phyloP scores from a whole-genome alignment of 2,888 invertebrate genomes.

The Thyatira batis region DNA sequence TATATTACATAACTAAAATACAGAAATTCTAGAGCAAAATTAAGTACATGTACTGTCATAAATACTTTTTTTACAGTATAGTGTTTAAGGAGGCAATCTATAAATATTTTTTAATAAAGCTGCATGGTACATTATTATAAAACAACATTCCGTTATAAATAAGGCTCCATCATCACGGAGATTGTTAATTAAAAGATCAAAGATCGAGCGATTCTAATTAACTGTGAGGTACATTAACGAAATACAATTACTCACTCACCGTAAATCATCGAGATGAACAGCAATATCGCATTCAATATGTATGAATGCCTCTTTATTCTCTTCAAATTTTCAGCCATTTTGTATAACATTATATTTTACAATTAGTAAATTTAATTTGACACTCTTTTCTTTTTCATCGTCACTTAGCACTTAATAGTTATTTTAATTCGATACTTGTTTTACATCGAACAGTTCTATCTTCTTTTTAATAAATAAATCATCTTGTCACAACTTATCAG shows the following conservation, averaged over 20 bases:
- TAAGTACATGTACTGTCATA: too few relatives aligned
- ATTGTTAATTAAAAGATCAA: slow-evolving; percentile 13
- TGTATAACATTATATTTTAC: slow-evolving; percentile 39
- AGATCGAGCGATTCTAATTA: slow-evolving; percentile 29
- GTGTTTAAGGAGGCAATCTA: too few relatives aligned
- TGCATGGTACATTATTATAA: background rate
- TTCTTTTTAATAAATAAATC: slow-evolving; percentile 45
- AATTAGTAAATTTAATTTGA: slow-evolving; percentile 54
- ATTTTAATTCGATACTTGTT: slow-evolving; percentile 32
- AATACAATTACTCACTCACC: slow-evolving; percentile 60
- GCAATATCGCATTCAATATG: slow-evolving; percentile 66
- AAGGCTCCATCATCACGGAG: slow-evolving; percentile 1
- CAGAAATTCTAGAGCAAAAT: too few relatives aligned
- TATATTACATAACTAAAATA: too few relatives aligned
- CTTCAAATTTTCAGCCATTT: slow-evolving; percentile 68
- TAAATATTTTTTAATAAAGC: background rate
- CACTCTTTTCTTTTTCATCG: slow-evolving; percentile 65
- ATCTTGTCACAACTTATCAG: slow-evolving; percentile 59
- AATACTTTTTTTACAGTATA: too few relatives aligned
- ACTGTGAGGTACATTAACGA: slow-evolving; percentile 31
- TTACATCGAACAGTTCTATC: slow-evolving; percentile 33
- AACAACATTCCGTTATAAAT: background rate
- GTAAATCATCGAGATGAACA: slow-evolving; percentile 71
- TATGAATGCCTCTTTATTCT: slow-evolving; percentile 69
- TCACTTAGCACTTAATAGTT: slow-evolving; percentile 54